phyloP scores from a whole-genome alignment of 1,140 invertebrate genomes.

The Teleogryllus occipitalis region DNA sequence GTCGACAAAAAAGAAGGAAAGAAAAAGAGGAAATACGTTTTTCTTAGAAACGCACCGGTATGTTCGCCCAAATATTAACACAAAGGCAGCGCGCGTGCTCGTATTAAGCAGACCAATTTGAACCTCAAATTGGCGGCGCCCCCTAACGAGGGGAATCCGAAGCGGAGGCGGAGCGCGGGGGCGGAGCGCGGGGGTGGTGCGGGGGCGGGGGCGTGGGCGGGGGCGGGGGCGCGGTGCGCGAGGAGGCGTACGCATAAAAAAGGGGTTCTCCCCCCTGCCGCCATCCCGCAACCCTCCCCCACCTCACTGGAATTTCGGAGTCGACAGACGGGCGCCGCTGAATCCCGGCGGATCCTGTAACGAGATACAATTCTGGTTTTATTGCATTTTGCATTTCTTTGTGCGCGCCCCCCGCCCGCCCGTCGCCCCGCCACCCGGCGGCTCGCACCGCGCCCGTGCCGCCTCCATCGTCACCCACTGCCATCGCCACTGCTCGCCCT shows the following conservation, averaged over 20 bases:
- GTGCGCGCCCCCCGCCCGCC: neutral
- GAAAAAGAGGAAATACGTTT: too few relatives aligned
- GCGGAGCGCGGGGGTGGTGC: too few relatives aligned
- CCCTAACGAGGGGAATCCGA: neutral
- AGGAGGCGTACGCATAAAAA: too few relatives aligned
- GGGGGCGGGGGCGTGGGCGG: too few relatives aligned
- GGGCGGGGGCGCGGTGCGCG: too few relatives aligned
- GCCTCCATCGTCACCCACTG: neutral
- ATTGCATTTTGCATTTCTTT: neutral
- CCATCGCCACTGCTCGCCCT: neutral
- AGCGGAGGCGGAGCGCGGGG: too few relatives aligned
- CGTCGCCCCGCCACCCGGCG: too few relatives aligned
- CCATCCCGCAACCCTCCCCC: too few relatives aligned
- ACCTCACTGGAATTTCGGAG: neutral
- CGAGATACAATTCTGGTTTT: neutral
- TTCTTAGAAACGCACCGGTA: too few relatives aligned
- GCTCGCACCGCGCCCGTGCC: neutral
- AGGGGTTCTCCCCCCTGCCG: too few relatives aligned
- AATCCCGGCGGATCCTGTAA: neutral
- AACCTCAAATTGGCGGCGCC: neutral
- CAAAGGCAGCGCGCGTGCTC: neutral
- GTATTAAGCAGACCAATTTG: neutral
- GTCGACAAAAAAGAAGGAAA: too few relatives aligned
- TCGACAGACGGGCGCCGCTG: neutral
- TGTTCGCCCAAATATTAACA: too few relatives aligned